Evolutionary conservation across 2,797 vertebrate species (phyloP).

Genomic region (Parauchenoglanis punctatus): DNA sequence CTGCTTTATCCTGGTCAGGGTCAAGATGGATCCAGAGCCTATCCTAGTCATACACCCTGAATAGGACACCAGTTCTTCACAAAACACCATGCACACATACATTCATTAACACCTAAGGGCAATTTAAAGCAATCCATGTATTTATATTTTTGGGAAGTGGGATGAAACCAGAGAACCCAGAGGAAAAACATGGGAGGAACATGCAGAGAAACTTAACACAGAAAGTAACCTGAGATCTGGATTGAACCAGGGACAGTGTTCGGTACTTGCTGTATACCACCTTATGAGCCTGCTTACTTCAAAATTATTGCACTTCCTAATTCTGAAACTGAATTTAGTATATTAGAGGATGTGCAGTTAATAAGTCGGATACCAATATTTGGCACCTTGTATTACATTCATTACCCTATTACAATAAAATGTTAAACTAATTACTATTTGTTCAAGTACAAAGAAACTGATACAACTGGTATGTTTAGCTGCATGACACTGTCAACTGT

Average conservation of each 20-base stretch:
- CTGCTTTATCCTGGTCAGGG: not conserved
- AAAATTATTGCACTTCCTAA: not conserved
- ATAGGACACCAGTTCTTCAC: not conserved
- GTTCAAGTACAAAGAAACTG: not conserved
- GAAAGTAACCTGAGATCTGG: not conserved
- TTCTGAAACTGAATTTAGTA: not conserved
- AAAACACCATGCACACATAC: not conserved
- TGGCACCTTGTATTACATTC: too few species aligned
- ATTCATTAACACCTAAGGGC: not conserved
- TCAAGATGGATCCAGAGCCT: not conserved
- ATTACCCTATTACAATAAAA: too few species aligned
- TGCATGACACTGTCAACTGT: not conserved
- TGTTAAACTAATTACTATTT: too few species aligned
- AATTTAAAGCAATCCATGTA: not conserved
- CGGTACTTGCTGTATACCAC: not conserved
- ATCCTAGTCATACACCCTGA: not conserved
- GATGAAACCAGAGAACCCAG: not conserved
- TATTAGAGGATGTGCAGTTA: not conserved
- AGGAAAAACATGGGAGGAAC: not conserved
- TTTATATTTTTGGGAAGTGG: not conserved
- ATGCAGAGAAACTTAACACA: not conserved
- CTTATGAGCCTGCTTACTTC: not conserved
- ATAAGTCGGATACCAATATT: not conserved
- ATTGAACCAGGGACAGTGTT: not conserved
- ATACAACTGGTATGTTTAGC: not conserved